Conservation (phyloP, 2,113 vertebrate species). For the Scytalopus superciliaris region DNA sequence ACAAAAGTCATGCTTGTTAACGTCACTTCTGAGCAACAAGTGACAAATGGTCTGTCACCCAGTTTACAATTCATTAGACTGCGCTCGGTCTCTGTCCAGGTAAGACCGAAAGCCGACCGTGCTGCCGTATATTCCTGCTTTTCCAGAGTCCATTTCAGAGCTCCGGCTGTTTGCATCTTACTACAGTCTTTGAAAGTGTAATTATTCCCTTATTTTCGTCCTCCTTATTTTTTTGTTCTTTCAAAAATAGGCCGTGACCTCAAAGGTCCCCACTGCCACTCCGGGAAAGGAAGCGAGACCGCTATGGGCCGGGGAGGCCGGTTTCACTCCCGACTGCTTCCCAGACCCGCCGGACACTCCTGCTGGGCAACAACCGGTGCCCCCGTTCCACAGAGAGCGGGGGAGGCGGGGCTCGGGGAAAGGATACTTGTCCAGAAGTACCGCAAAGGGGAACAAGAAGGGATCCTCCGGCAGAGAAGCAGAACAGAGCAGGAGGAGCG, state of each 20-base stretch:
- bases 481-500: not conserved
- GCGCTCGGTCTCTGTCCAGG: not conserved
- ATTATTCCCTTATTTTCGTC: not conserved
- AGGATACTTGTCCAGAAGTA: not conserved
- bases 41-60: accelerated
- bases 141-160: not conserved
- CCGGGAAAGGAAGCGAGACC: not conserved
- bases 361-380: not conserved
- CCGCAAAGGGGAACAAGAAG: too few species aligned
- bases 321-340: not conserved
- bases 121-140: not conserved
- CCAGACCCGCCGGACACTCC: not conserved
- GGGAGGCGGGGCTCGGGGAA: not conserved
- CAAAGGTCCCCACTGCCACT: not conserved
- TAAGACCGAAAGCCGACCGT: not conserved
- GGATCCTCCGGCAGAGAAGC: not conserved
- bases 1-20: not conserved
- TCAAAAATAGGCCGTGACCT: not conserved
- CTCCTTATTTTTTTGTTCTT: too few species aligned
- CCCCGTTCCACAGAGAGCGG: not conserved
- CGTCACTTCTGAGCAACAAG: not conserved
- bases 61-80: not conserved
- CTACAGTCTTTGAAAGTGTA: not conserved
- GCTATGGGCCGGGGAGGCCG: not conserved
- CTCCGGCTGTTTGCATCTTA: not conserved